These are phyloP conservation scores for Haliclona indistincta DNA, from an alignment of 37 sponge, comb jelly and placozoan species.

Conservation along the genomic window DNA sequence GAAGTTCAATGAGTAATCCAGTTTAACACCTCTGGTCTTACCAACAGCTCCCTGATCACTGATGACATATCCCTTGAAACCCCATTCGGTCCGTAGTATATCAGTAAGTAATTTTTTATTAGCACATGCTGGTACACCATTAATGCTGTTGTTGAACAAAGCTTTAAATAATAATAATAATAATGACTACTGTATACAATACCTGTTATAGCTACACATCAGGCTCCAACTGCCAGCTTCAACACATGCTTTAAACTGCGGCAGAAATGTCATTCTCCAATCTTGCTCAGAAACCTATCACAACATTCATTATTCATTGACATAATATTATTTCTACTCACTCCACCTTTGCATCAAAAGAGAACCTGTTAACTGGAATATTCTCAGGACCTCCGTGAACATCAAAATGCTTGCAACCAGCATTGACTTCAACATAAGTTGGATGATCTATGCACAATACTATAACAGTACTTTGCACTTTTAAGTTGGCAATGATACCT, in stretches of 20 bases:
- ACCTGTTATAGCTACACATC: constrained; percentile 70
- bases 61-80: constrained; percentile 63
- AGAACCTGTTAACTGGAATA: constrained; percentile 50
- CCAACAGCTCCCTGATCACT: constrained; percentile 73
- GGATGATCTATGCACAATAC: constrained; percentile 20
- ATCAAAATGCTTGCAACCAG: constrained; percentile 70
- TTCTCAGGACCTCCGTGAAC: constrained; percentile 71
- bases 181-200: neutral
- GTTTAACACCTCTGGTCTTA: too few relatives aligned
- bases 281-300: constrained; percentile 49
- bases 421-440: constrained; percentile 51
- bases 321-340: neutral
- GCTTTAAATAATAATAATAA: neutral
- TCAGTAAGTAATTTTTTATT: constrained; percentile 59
- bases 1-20: too few relatives aligned
- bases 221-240: constrained; percentile 50
- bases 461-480: neutral
- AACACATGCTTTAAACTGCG: constrained; percentile 55
- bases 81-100: constrained; percentile 53
- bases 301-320: neutral
- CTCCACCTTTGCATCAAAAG: constrained; percentile 46
- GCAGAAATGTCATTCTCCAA: constrained; percentile 62
- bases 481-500: neutral
- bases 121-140: constrained; percentile 61
- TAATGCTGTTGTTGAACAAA: constrained; percentile 17